These are phyloP conservation scores for Schizotus pectinicornis DNA, from an alignment of 2,888 invertebrate genomes.

Conservation along the genomic window DNA sequence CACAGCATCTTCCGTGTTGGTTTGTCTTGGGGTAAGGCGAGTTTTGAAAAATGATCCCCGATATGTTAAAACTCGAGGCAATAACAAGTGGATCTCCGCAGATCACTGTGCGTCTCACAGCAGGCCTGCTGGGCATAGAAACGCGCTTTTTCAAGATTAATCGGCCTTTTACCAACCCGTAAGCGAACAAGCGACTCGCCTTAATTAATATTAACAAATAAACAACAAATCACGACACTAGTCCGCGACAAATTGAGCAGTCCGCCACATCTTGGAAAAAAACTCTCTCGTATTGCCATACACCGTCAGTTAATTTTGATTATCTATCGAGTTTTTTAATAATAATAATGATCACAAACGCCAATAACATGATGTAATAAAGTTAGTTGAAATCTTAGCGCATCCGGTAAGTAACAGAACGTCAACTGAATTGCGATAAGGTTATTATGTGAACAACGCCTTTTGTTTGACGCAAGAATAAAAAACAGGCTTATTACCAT, in stretches of 20 bases:
- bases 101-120: constrained; percentile 37
- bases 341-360: neutral
- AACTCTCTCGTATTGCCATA: neutral
- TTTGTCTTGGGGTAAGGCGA: constrained; percentile 1
- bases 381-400: constrained; percentile 25
- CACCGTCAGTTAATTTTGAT: neutral
- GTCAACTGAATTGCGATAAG: constrained; percentile 34
- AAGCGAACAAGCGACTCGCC: constrained; percentile 44
- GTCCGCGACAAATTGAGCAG: constrained; percentile 27
- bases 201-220: constrained; percentile 45
- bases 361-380: constrained; percentile 29
- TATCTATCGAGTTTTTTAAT: neutral
- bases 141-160: constrained; percentile 44
- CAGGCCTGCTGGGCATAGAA: constrained; percentile 34
- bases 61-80: constrained; percentile 38
- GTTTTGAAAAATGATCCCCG: constrained; percentile 23
- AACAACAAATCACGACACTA: constrained; percentile 37
- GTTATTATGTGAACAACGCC: constrained; percentile 36
- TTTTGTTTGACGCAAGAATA: constrained; percentile 31
- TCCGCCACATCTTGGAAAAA: constrained; percentile 1
- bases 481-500: constrained; percentile 27
- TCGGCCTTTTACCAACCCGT: constrained; percentile 43
- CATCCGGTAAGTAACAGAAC: constrained; percentile 42
- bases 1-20: constrained; percentile 9
- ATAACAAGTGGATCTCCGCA: constrained; percentile 44